Conservation (phyloP, 2,888 invertebrate genomes). For the Limenitis camilla region DNA sequence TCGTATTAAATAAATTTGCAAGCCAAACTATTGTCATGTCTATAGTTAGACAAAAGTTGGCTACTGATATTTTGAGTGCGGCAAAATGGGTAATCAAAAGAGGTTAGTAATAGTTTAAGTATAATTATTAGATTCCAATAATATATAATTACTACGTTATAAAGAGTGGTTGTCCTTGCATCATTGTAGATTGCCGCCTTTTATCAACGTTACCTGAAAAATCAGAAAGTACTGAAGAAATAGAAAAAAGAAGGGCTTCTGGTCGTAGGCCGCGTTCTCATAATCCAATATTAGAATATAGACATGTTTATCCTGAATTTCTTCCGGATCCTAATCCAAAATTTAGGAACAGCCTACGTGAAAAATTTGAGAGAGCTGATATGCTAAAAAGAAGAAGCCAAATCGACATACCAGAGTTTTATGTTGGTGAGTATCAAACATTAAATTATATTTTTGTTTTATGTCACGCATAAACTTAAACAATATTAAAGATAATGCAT, state of each 20-base stretch:
- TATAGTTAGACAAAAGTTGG: conserved; percentile 43
- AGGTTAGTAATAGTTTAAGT: conserved; percentile 42
- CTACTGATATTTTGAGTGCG: conserved; percentile 36
- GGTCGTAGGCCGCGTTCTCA: conserved; percentile 32
- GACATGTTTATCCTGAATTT: conserved; percentile 92
- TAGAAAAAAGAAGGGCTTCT: conserved; percentile 26
- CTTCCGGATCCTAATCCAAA: conserved; percentile 87
- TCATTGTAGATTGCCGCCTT: conserved; percentile 42
- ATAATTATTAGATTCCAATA: background rate
- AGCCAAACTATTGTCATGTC: conserved; percentile 37
- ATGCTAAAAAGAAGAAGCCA: conserved; percentile 89
- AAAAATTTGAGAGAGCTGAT: conserved; percentile 92
- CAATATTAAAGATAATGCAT: too few relatives aligned
- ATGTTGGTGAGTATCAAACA: conserved; percentile 81
- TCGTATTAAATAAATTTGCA: background rate
- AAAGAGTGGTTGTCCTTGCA: background rate
- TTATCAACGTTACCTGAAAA: conserved; percentile 52
- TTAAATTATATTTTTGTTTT: too few relatives aligned
- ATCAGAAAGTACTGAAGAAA: conserved; percentile 26
- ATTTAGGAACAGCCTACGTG: conserved; percentile 85
- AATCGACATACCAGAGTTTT: conserved; percentile 97
- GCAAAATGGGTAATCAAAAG: conserved; percentile 56
- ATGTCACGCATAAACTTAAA: too few relatives aligned
- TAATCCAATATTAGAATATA: conserved; percentile 69
- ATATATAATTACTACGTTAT: too few relatives aligned